phyloP scores from a whole-genome alignment of 2,888 invertebrate genomes.

The Mechanitis messenoides region DNA sequence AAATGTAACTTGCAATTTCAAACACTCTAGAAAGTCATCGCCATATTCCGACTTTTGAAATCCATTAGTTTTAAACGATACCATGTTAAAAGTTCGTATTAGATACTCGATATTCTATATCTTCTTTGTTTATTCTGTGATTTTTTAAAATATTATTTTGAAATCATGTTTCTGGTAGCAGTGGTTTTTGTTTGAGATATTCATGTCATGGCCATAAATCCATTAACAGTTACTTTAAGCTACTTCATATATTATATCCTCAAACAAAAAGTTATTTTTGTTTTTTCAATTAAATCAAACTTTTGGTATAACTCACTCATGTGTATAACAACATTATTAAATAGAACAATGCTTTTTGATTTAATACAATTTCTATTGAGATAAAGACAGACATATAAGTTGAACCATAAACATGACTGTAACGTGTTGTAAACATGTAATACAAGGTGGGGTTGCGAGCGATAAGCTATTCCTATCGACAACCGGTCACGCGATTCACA shows the following conservation, averaged over 20 bases:
- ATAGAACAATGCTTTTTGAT: constrained; percentile 2
- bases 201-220: no score
- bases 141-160: background rate
- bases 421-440: constrained; percentile 49
- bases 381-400: constrained; percentile 25
- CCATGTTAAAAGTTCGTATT: background rate
- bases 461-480: constrained; percentile 53
- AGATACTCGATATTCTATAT: background rate
- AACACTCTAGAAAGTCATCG: constrained; percentile 12
- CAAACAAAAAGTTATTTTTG: no score
- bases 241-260: no score
- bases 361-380: constrained; percentile 10
- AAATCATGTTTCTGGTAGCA: background rate
- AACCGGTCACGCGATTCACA: constrained; percentile 34
- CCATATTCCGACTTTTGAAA: constrained; percentile 5
- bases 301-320: no score
- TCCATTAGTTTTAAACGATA: background rate
- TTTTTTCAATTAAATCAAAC: no score
- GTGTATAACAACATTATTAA: background rate
- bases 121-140: background rate
- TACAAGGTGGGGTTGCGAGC: constrained; percentile 39
- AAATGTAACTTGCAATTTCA: constrained; percentile 17
- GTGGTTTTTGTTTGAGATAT: background rate
- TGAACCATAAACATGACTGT: constrained; percentile 28
- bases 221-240: no score